Base-by-base conservation (phyloP, 2,113 vertebrate species). In the Elaphurus davidianus region DNA sequence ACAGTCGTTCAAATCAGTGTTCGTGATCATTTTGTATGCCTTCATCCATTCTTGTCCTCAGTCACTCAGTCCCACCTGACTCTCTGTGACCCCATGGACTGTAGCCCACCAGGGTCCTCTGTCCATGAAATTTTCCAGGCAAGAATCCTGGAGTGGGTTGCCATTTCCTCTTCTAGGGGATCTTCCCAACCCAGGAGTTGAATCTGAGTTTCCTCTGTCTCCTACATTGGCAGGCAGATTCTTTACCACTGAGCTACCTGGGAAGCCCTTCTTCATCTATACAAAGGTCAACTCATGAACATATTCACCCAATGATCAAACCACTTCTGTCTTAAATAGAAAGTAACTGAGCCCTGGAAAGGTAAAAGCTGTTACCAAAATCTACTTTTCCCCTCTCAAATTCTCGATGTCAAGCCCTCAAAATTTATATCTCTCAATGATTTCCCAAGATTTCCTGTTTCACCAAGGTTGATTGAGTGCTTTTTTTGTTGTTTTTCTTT, bases 1-100 rank as follows among this genome's bases (percentile, higher is more conserved):
- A 33, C 62, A 30, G 4, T 25, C 27, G 36, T 30, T 54, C 59
- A 86, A 28, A 52, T 36, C 30, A 55, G 5, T 3, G 47, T 15
- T 11, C 0, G 0, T 3, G 23, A 23, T 2, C 40, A 5, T 27
- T 9, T 7, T 47, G 27, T 27, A 3, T 23, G 28, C n/a, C 33
- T 67, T n/a, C 33, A 67, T 67, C 33, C 30, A 4, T 19, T 17
- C n/a, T 67, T 67, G 33, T 19, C 7, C 16, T 67, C 62, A 67
- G 62, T n/a, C 62, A 67, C 62, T 19, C 33, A 67, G 33, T n/a
- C 62, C 33, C 8, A 33, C 16, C 62, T 19, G 28, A 19, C 33
- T 67, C 33, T 64, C 33, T 67, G 33, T 67, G 15, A 64, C 30
- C 62, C 62, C 30, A 64, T n/a, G 33, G 64, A 67, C 33, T 67